phyloP scores from a whole-genome alignment of 2,888 invertebrate genomes.

The Thera britannica region DNA sequence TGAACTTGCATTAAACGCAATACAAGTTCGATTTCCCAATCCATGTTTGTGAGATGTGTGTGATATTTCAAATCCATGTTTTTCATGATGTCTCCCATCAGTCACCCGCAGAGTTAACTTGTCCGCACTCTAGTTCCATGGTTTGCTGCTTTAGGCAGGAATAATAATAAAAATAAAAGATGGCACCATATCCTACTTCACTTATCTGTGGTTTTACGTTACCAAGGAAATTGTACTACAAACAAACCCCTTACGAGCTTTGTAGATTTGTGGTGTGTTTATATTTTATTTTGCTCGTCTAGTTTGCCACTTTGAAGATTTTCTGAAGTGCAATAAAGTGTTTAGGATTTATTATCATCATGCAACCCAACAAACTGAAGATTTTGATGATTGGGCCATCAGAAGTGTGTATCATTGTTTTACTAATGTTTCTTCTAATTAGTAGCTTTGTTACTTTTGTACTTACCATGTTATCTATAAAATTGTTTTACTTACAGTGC shows the following conservation, averaged over 20 bases:
- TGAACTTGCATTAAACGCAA: no score
- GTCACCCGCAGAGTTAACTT: no score
- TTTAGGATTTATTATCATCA: conserved; percentile 36
- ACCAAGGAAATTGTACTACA: conserved; percentile 28
- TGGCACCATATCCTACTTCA: not conserved
- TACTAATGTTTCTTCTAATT: not conserved
- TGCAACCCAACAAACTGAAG: conserved; percentile 81
- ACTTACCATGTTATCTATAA: not conserved
- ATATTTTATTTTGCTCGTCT: not conserved
- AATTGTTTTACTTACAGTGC: conserved; percentile 78
- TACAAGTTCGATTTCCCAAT: no score
- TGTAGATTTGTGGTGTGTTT: not conserved
- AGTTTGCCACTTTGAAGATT: not conserved
- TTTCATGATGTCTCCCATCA: no score
- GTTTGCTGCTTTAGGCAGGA: no score
- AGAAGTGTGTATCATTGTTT: conserved; percentile 61
- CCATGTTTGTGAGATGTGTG: no score
- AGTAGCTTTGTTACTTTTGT: not conserved
- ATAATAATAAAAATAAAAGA: not conserved
- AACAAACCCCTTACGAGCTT: conserved; percentile 15
- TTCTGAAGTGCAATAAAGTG: not conserved
- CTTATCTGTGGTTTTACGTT: conserved; percentile 19
- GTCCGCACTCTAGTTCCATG: no score
- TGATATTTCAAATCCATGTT: no score
- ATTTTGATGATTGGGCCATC: conserved; percentile 84